Conservation (phyloP, 2,113 vertebrate genomes). For the Sigmodon hispidus region DNA sequence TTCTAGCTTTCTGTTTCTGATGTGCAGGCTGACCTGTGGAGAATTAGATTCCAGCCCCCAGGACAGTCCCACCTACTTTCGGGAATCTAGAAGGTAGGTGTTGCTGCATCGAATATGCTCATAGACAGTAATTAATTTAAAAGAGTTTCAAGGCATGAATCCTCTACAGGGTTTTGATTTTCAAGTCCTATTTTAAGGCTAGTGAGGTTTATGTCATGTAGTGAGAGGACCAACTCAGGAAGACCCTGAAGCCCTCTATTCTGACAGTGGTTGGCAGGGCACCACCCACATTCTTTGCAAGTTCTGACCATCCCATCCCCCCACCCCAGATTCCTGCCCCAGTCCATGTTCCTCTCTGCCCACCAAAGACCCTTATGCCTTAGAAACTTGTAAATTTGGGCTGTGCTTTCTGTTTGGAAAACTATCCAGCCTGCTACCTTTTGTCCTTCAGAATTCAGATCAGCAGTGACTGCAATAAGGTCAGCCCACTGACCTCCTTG, state of each 20-base stretch:
- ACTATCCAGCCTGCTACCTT: background rate
- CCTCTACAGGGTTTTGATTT: background rate
- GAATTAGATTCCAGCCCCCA: constrained; percentile 23
- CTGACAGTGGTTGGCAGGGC: background rate
- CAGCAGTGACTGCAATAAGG: background rate
- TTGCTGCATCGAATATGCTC: background rate
- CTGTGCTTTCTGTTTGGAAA: background rate
- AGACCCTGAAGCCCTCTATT: background rate
- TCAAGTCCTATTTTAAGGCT: background rate
- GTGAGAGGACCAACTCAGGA: background rate
- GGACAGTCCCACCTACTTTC: background rate
- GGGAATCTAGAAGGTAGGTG: constrained; percentile 1
- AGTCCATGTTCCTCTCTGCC: background rate
- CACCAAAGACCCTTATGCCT: background rate
- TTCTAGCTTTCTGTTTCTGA: constrained; percentile 3
- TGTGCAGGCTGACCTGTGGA: background rate
- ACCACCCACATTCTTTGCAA: accelerated
- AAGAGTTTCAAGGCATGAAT: background rate
- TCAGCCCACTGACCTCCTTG: background rate
- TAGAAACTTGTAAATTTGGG: background rate
- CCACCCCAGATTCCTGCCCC: accelerated
- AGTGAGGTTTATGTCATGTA: background rate
- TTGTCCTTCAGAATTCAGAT: background rate
- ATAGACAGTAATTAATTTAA: background rate
- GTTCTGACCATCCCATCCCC: background rate